Evolutionary conservation across 2,888 invertebrate species (phyloP).

Genomic region (Drosophila fulvimacula): DNA sequence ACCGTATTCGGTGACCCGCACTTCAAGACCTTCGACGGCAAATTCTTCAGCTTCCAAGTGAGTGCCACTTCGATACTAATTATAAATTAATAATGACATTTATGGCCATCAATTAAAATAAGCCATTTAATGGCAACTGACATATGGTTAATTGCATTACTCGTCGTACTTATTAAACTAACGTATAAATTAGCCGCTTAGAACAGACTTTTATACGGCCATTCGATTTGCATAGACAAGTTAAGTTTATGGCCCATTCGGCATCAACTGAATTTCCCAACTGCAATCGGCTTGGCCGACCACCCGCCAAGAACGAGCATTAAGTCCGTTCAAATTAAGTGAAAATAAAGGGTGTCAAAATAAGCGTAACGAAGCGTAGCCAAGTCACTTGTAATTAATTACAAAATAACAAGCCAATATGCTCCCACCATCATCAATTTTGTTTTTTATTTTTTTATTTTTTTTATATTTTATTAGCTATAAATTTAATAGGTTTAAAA

Average conservation of each 20-base stretch:
- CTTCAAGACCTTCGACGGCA: constrained; percentile 97
- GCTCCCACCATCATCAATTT: background rate
- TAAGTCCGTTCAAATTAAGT: background rate
- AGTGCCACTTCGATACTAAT: constrained; percentile 4
- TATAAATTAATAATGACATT: constrained; percentile 29
- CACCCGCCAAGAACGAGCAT: constrained; percentile 29
- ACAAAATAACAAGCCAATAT: constrained; percentile 3
- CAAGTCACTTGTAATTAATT: constrained; percentile 4
- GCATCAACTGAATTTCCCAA: constrained; percentile 22
- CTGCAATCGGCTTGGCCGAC: constrained; percentile 27
- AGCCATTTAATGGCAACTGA: constrained; percentile 18
- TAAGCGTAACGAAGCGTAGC: constrained; percentile 8
- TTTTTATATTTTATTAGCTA: constrained; percentile 7
- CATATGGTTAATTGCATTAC: constrained; percentile 18
- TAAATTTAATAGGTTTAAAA: background rate
- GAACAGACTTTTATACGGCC: constrained; percentile 36
- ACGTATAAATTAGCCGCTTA: constrained; percentile 33
- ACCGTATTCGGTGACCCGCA: constrained; percentile 98
- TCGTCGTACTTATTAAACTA: constrained; percentile 15
- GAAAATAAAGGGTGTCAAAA: constrained; percentile 2
- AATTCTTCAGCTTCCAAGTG: constrained; percentile 95
- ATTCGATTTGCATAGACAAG: constrained; percentile 49
- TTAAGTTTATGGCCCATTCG: constrained; percentile 46
- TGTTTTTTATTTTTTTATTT: background rate
- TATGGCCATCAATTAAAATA: constrained; percentile 31